phyloP scores from a whole-genome alignment of 2,113 vertebrate genomes.

The Cariama cristata region DNA sequence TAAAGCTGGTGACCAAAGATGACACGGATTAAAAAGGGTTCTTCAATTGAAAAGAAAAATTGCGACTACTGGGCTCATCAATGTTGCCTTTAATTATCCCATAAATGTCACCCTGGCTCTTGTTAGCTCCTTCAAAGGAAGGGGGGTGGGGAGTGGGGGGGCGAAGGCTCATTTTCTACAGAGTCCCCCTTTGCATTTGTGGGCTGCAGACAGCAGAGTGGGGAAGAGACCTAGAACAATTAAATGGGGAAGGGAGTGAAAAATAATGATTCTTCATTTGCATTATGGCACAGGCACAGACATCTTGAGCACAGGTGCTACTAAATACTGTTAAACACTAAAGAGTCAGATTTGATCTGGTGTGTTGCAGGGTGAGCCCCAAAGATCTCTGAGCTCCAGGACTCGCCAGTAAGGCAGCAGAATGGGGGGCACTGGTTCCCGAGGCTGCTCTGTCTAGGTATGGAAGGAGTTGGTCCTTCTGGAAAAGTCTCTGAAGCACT shows the following conservation, averaged over 20 bases:
- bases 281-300: neutral
- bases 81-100: conserved; percentile 63
- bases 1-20: conserved; percentile 66
- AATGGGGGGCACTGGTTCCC: neutral
- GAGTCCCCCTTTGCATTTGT: neutral
- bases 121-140: conserved; percentile 31
- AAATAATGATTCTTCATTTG: neutral
- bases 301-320: neutral
- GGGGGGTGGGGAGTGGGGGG: too few relatives aligned
- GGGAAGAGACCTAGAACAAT: neutral
- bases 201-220: neutral
- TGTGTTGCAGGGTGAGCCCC: neutral
- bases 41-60: neutral
- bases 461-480: neutral
- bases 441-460: neutral
- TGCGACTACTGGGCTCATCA: neutral
- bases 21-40: conserved; percentile 59
- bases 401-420: neutral
- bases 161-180: neutral
- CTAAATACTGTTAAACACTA: neutral
- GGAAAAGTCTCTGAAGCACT: neutral
- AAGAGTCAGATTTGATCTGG: neutral
- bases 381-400: neutral
- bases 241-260: neutral
- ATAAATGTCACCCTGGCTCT: conserved; percentile 33